Evolutionary conservation across 2,888 invertebrate species (phyloP).

Genomic region (Eupelmus urozonus): DNA sequence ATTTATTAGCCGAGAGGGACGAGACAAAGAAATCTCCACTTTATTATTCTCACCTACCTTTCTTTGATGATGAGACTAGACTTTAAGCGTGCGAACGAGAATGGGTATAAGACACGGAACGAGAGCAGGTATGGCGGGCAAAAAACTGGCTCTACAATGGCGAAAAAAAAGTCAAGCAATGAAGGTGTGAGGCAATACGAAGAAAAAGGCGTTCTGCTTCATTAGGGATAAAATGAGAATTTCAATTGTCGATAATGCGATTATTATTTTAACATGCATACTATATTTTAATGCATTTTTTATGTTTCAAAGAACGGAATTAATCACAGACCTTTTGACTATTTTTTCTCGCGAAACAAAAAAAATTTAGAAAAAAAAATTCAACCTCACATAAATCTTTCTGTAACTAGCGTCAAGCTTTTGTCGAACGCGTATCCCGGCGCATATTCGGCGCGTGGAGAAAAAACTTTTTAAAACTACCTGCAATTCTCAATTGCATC

Average conservation of each 20-base stretch:
- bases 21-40: slow-evolving; percentile 62
- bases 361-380: too few relatives aligned
- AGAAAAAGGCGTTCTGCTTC: slow-evolving; percentile 52
- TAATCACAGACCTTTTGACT: too few relatives aligned
- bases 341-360: too few relatives aligned
- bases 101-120: slow-evolving; percentile 44
- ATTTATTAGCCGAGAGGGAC: slow-evolving; percentile 64
- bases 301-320: not conserved
- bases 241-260: not conserved
- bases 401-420: too few relatives aligned
- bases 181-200: slow-evolving; percentile 30
- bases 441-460: too few relatives aligned
- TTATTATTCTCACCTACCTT: slow-evolving; percentile 53
- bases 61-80: slow-evolving; percentile 53
- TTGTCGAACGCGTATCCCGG: too few relatives aligned
- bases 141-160: slow-evolving; percentile 50
- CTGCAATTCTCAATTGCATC: too few relatives aligned
- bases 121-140: slow-evolving; percentile 14
- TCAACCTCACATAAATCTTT: too few relatives aligned
- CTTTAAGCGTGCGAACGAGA: slow-evolving; percentile 54
- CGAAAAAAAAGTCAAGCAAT: slow-evolving; percentile 47
- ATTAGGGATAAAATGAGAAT: slow-evolving; percentile 31
- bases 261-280: too few relatives aligned
- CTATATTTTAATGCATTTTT: not conserved
- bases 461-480: too few relatives aligned